Evolutionary conservation across 2,113 vertebrate species (phyloP), one percentile per base, ranked within the genome.

Genomic region (Apodemus sylvaticus): DNA sequence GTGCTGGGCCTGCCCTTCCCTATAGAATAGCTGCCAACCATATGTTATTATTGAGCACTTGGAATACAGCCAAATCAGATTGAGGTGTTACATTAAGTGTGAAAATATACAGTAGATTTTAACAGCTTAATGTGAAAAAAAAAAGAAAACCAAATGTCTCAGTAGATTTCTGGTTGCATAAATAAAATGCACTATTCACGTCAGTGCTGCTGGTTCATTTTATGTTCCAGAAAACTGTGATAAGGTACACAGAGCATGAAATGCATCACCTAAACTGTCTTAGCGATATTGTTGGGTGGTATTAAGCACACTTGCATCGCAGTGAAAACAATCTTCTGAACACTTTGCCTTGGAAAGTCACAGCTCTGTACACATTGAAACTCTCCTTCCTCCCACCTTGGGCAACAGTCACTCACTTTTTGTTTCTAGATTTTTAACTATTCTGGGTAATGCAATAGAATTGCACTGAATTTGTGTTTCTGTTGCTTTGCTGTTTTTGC

Each of bases 101-200:
- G 39, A 51, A 92, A 42, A 48, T 64, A 16, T 5, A 53, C 31
- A 34, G 7, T n/a, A 60, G 36, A 91, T 20, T 62, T 91, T 68
- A 94, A 42, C 2, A 89, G 24, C 42, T 79, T 36, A 24, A 34
- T 39, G 29, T 34, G 10, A 51, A n/a, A 62, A 93, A 73, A 51
- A 94, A 29, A 68, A 36, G 66, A 36, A 68, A 36, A 36, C 62
- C 60, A 17, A 60, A 0, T 19, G 19, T 70, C 26, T 34, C 39
- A 62, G n/a, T 93, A 89, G 10, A 51, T 71, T 22, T 85, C 58
- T 34, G 31, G 53, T 64, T 89, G 19, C 12, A 51, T 64, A 94
- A 66, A 24, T 71, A 89, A 90, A 96, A 79, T 74, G 13, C 48
- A 31, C 68, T 36, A 76, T 62, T 93, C 88, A 85, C 60, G 36